Base-by-base conservation (phyloP, 2,113 vertebrate genomes). In the Brachirus orientalis region DNA sequence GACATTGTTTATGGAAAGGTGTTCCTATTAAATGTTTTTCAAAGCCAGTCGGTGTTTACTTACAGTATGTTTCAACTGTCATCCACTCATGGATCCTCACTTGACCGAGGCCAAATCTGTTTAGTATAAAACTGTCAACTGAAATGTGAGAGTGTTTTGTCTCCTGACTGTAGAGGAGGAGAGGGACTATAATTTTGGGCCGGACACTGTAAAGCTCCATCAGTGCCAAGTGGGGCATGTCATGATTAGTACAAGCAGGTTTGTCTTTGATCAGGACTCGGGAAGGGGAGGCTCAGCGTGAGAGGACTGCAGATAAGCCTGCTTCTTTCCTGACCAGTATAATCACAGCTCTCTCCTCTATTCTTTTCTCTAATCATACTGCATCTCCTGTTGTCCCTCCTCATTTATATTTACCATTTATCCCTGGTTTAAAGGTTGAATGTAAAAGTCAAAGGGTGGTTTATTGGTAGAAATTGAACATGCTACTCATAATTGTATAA, bases 261-360 rank as follows among this genome's bases (percentile, higher is more conserved):
- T 88, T 88, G 84, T 83, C 80, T 88, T 90, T 86, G 86, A 88
- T 85, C 75, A 69, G 62, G 63, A 61, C 47, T 9, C 16, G 60
- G 48, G 63, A 51, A 52, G 70, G 46, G 70, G 38, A 44, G 68
- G 69, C 75, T 72, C 69, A 19, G 52, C 69, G 76, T 80, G 77
- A 73, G 76, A 59, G 54, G 74, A 80, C 80, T 76, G 67, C 85
- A 79, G 88, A 88, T 86, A 81, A 82, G 77, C 36, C 62, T 37
- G 53, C 20, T 55, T 58, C 66, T 72, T 60, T 63, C 62, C 77
- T 79, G 61, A 82, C 71, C 37, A 19, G 28, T 56, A 41, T 73
- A 82, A 83, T 80, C 80, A 75, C 69, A 68, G 35, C 46, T 18
- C 44, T 18, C 38, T 41, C 47, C 59, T 43, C 43, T 47, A 13